Evolutionary conservation across 2,113 vertebrate genomes (phyloP), one percentile per base, ranked within the genome.

Genomic region (Anhinga anhinga): DNA sequence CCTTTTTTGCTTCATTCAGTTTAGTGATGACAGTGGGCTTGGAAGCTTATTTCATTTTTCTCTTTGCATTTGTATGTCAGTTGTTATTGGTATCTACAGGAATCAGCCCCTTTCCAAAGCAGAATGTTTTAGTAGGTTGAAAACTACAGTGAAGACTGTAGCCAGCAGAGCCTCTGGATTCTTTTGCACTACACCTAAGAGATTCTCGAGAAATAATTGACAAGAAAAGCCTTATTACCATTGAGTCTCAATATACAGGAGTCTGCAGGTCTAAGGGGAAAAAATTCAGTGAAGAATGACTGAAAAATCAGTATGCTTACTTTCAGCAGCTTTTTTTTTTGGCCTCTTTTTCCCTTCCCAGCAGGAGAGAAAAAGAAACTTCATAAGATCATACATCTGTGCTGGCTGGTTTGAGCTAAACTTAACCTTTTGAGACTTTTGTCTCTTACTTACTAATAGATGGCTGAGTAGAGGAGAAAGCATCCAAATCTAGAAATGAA

Each of bases 281-380:
- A 85, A 85, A 88, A 40, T 1, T 53, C 8, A 50, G 23, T 15
- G 27, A 52, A 93, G 82, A 91, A 19, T 38, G 34, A 22, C 69
- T 96, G 70, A 85, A 90, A 86, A 90, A 91, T 88, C 44, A 55
- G 67, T 76, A 27, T 79, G 78, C 70, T 86, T 96, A 25, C 44
- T 87, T 91, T 89, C 63, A 82, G 55, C 17, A 7, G 30, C 27
- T 62, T 82, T 15, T 44, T 44, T 44, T 84, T 84, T 91, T 26
- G 58, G 69, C 25, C 9, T 71, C 34, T 80, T 63, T 87, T 19
- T 77, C 10, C 59, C 70, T 62, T 88, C n/a, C 70, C 91, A 86
- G 47, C 74, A 70, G 44, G n/a, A 15, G 14, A 59, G 26, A 72
- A 72, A 67, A 77, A n/a, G 11, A 40, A 88, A 74, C n/a, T 91